Evolutionary conservation across 2,797 vertebrate species (phyloP).

Genomic region (Poecilia wingei): DNA sequence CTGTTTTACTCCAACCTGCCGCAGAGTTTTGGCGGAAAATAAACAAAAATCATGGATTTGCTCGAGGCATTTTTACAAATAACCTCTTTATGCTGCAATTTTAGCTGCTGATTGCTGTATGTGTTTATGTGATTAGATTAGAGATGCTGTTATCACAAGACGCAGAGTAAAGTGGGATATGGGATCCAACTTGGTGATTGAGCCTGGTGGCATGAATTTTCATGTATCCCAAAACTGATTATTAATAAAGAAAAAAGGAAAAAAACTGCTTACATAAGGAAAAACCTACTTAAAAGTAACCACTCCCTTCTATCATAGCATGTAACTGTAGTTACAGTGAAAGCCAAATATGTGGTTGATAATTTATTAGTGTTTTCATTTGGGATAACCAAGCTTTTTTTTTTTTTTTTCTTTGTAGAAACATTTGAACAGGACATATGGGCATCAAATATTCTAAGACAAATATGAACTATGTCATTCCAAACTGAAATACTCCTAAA

Average conservation of each 20-base stretch:
- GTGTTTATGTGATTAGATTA: conserved; percentile 34
- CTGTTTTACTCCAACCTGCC: conserved; percentile 9
- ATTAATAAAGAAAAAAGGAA: background rate
- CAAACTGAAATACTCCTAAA: background rate
- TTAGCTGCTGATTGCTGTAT: conserved; percentile 18
- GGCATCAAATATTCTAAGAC: background rate
- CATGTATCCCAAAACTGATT: background rate
- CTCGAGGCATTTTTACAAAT: conserved; percentile 16
- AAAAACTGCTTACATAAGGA: background rate
- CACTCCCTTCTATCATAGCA: background rate
- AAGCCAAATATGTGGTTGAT: background rate
- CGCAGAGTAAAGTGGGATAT: conserved; percentile 3
- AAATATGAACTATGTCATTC: background rate
- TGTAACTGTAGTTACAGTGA: background rate
- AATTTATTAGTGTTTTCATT: background rate
- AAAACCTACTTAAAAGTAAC: background rate
- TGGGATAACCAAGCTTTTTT: background rate
- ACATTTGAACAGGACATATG: background rate
- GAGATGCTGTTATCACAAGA: conserved; percentile 18
- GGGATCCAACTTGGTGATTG: conserved; percentile 9
- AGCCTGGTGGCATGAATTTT: conserved; percentile 7
- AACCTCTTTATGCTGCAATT: conserved; percentile 21
- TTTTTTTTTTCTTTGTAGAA: background rate
- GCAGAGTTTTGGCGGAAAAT: conserved; percentile 25
- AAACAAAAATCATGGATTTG: conserved; percentile 16